phyloP scores from a whole-genome alignment of 2,797 vertebrate species.

The Manis crassicaudata region DNA sequence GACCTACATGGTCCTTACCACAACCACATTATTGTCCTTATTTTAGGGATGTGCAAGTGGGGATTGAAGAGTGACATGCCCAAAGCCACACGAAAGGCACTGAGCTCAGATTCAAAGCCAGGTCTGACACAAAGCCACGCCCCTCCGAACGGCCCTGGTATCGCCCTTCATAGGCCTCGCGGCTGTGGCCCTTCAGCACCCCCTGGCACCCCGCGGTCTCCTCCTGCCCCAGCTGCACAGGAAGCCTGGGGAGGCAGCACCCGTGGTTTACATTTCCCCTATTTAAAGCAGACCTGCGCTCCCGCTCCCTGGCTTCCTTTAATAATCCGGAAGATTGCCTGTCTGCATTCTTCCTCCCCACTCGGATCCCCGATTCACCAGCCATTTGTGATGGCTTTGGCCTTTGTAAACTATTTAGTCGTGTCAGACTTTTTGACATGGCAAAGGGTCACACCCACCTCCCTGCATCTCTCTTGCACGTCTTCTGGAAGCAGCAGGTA shows the following conservation, averaged over 20 bases:
- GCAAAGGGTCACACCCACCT: not conserved
- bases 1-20: slow-evolving; percentile 13
- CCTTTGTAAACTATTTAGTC: slow-evolving; percentile 26
- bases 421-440: not conserved
- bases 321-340: not conserved
- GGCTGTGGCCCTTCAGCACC: not conserved
- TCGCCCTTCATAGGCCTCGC: not conserved
- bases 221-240: not conserved
- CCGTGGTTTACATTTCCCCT: not conserved
- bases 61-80: not conserved
- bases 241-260: not conserved
- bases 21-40: slow-evolving; percentile 9
- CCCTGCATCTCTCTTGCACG: not conserved
- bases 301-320: slow-evolving; percentile 1
- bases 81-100: not conserved
- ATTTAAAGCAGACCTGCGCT: not conserved
- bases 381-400: not conserved
- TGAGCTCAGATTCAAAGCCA: not conserved
- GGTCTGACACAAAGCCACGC: not conserved
- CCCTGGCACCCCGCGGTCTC: not conserved
- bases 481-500: not conserved
- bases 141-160: not conserved
- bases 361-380: not conserved
- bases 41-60: slow-evolving; percentile 57
- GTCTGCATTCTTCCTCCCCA: not conserved